Percentiles rank a stretch among this genome's conserved stretches.
Conservation (phyloP, 2,888 invertebrate species). For the Hypomecis punctinalis region DNA sequence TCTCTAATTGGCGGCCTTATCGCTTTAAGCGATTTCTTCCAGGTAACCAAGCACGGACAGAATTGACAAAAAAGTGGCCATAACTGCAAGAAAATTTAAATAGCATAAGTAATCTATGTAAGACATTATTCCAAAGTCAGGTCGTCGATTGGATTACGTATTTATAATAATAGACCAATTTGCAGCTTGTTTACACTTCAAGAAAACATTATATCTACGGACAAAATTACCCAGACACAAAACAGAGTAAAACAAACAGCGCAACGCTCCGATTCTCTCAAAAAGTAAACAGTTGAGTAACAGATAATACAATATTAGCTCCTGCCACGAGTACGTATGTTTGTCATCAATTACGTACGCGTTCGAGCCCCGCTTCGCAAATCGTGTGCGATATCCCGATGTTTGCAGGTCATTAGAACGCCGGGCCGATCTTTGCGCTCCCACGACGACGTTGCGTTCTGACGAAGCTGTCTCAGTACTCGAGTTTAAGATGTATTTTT, state of each 20-base stretch:
- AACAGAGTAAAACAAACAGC: slow-evolving; percentile 11
- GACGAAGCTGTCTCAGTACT: slow-evolving; percentile 16
- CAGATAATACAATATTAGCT: slow-evolving; percentile 30
- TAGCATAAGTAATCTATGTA: too few relatives aligned
- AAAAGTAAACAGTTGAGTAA: slow-evolving; percentile 20
- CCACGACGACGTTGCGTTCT: slow-evolving; percentile 51
- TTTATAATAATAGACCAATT: too few relatives aligned
- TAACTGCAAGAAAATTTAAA: too few relatives aligned
- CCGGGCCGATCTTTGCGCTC: slow-evolving; percentile 52
- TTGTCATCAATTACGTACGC: slow-evolving; percentile 61
- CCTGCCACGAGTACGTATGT: slow-evolving; percentile 43
- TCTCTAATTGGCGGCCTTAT: too few relatives aligned
- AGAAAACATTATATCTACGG: too few relatives aligned
- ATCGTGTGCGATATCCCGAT: slow-evolving; percentile 60
- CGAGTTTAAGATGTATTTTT: background rate
- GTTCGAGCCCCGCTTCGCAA: slow-evolving; percentile 51
- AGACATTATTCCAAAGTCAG: too few relatives aligned
- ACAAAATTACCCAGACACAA: background rate
- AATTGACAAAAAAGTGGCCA: too few relatives aligned
- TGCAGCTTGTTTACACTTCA: too few relatives aligned
- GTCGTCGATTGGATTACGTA: too few relatives aligned
- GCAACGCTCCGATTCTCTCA: background rate
- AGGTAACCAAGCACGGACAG: too few relatives aligned
- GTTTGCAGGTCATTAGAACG: slow-evolving; percentile 71
- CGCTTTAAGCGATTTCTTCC: too few relatives aligned